These are phyloP conservation scores for Argyrosomus japonicus DNA, from an alignment of 2,113 vertebrate genomes.

Conservation along the genomic window DNA sequence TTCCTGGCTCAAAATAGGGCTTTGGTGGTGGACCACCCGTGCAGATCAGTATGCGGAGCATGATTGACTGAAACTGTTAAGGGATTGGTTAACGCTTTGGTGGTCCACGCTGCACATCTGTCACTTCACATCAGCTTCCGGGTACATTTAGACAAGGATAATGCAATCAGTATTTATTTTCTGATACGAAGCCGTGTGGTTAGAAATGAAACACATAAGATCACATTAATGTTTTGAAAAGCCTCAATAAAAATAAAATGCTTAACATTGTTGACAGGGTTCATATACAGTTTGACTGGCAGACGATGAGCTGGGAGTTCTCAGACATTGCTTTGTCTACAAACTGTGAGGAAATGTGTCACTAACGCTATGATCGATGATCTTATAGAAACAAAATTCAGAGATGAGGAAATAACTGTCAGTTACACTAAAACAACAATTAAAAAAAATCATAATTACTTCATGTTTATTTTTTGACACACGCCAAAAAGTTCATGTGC, in stretches of 20 bases:
- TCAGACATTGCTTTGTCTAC: neutral
- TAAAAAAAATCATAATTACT: neutral
- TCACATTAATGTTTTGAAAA: neutral
- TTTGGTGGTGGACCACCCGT: conserved; percentile 51
- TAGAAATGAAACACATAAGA: neutral
- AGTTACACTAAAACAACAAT: neutral
- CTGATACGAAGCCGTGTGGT: neutral
- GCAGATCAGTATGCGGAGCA: conserved; percentile 32
- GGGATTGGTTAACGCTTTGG: conserved; percentile 27
- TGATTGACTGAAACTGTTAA: conserved; percentile 32
- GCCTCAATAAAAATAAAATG: neutral
- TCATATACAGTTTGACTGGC: neutral
- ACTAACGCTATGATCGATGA: neutral
- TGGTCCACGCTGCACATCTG: conserved; percentile 36
- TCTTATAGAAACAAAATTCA: neutral
- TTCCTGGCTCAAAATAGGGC: conserved; percentile 37
- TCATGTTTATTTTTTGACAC: neutral
- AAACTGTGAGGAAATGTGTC: conserved; percentile 9
- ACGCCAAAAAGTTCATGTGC: neutral
- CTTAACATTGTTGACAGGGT: neutral
- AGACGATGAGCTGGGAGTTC: neutral
- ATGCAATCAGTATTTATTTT: neutral
- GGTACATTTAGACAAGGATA: conserved; percentile 7
- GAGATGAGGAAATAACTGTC: neutral
- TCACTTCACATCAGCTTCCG: neutral